Base-by-base conservation (phyloP, 2,797 vertebrate species). In the Sciaenops ocellatus region DNA sequence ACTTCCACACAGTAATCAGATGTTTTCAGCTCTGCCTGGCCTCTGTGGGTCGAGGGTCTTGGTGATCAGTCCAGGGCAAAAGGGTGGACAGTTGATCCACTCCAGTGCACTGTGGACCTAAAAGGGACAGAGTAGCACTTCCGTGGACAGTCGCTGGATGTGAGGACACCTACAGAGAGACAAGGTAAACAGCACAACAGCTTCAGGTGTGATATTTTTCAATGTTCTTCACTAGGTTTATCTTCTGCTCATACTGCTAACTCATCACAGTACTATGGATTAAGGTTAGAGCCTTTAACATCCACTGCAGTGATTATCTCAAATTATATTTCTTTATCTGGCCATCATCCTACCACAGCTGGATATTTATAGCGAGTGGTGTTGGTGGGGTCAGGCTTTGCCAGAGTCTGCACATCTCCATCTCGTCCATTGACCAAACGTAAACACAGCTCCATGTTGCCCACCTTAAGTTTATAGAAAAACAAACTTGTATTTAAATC, bases 391-490 rank as follows among this genome's bases (percentile, higher is more conserved):
- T 94, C 90, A 9, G 94, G 83, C 20, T 89, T 92, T n/a, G 79
- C 84, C 77, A 92, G 63, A 3, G 89, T 86, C 66, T 96, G 95
- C 28, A 89, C 28, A 13, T 89, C 93, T 54, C 82, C 92, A 62
- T 97, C 95, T 87, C 93, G 90, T 13, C 93, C 85, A 10, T 96
- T 96, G 24, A 93, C 90, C 61, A 97, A 54, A n/a, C 95, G 88
- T 24, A 96, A 68, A 66, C 91, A 96, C 80, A 96, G 83, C 90
- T 97, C 96, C 71, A 93, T 88, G 69, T 91, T 92, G 42, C 93
- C 94, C 81, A 91, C 83, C 96, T 96, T 38, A 57, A 42, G 38
- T 73, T 69, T 1, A 34, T 57, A 84, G 9, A 9, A 38, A 34
- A 38, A 38, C 34, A 38, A 38, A 38, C 34, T 30, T 5, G 5